Evolutionary conservation across 2,113 vertebrate species (phyloP), one percentile per base, ranked within the genome.

Genomic region (Cyprinus carpio): DNA sequence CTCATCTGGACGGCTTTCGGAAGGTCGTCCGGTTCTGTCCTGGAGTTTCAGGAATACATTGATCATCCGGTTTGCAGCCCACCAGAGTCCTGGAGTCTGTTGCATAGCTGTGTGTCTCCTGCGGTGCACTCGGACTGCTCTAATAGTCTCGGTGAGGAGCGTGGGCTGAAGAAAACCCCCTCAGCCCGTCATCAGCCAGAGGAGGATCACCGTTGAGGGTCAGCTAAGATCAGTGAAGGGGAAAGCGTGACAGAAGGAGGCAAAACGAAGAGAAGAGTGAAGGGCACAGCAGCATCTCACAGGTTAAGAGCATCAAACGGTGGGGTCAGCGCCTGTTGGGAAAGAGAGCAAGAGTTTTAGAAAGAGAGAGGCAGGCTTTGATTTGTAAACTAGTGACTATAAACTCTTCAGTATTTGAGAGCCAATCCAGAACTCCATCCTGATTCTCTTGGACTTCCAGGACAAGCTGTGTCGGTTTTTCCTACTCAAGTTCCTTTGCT

Each of bases 161-260:
- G 54, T 84, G 79, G 72, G 37, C 31, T 62, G 60, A 77, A 81
- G 83, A 75, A 76, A 84, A 58, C 82, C 82, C 82, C 58, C 77
- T 75, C 54, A 46, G 51, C 75, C 27, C 65, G 16, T 75, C 60
- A 25, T 62, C 58, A n/a, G 62, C n/a, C 60, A 34, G 40, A 64
- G 71, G 62, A 64, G 72, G 77, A 81, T 31, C 60, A 40, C 69
- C 9, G 9, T 11, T n/a, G 29, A 85, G 83, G 64, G 49, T 67
- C 81, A 82, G 54, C 46, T 43, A 58, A 60, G 46, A 81, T 56
- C 27, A 31, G n/a, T 31, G 13, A 65, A 79, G 72, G 75, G 72
- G 83, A 56, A 81, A 46, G 37, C 23, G 29, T 65, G 62, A 79
- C 23, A 62, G 56, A 67, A 5, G n/a, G 74, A 85, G n/a, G 72